Evolutionary conservation across 2,113 vertebrate genomes (phyloP).

Genomic region (Solea senegalensis): DNA sequence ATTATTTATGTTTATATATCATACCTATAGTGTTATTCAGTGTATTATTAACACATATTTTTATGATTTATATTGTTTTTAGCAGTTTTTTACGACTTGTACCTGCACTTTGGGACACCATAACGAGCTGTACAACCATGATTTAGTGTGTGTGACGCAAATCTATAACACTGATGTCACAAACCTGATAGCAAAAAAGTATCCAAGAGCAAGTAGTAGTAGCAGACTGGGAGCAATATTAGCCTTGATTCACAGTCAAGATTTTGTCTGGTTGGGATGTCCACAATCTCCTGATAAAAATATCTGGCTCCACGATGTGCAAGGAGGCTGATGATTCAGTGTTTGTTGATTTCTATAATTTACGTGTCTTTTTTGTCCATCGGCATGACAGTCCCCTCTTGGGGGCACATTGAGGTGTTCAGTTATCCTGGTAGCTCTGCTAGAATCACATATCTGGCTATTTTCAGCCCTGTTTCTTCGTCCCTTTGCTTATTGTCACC

Average conservation of each 20-base stretch:
- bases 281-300: not conserved
- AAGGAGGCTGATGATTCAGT: too few relatives aligned
- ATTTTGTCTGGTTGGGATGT: not conserved
- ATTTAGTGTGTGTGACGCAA: too few relatives aligned
- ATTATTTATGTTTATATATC: too few relatives aligned
- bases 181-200: too few relatives aligned
- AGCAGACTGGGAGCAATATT: too few relatives aligned
- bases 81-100: too few relatives aligned
- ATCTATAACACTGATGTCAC: too few relatives aligned
- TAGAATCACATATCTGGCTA: constrained; percentile 35
- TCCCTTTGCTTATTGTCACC: constrained; percentile 59
- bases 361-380: not conserved
- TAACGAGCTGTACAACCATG: too few relatives aligned
- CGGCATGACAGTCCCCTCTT: constrained; percentile 27
- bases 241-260: too few relatives aligned
- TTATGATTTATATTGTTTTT: not conserved
- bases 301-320: too few relatives aligned
- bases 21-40: not conserved
- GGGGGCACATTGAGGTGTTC: constrained; percentile 34
- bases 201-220: too few relatives aligned
- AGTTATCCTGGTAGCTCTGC: constrained; percentile 27
- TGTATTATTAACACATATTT: not conserved
- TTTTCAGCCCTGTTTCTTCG: constrained; percentile 32
- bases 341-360: not conserved
- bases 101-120: too few relatives aligned